Base-by-base conservation (phyloP, 2,888 invertebrate species). In the Agelastica alni region DNA sequence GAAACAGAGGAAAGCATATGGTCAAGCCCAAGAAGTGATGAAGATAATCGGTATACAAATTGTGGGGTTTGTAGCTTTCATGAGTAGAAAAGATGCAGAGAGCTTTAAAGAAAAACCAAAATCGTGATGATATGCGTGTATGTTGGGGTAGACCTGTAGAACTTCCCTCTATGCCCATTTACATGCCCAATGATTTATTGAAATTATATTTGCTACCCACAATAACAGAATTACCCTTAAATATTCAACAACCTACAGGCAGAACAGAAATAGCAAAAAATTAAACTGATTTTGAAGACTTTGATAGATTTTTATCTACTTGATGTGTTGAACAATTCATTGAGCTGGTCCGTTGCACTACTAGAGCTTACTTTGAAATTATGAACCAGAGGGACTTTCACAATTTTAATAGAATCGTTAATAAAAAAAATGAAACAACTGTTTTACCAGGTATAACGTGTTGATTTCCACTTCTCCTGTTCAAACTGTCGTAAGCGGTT, bases 81-180 rank as follows among this genome's bases (percentile, higher is more conserved):
- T 99, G 98, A 93, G 92, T 68, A 83, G 98, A n/a, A 91, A 88
- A 75, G 97, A 98, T 79, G 96, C 94, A 0, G 96, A 98, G 95
- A 28, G 96, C 96, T 0, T 79, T 96, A 12, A 83, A 86, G 20
- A 85, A 84, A 59, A 83, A 97, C 12, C 91, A 92, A 74, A 91
- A 93, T 51, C 90, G 93, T 68, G 92, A 93, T 71, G 86, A 97
- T 68, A 89, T 94, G 87, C 92, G 95, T 77, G 82, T 99, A 61
- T 95, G 96, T 6, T 99, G 98, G 96, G 98, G 97, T 30, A 93
- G 95, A 84, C 91, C 95, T 26, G 94, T 99, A 45, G 92, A 94
- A 51, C 91, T 97, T 67, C 94, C 97, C 48, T 85, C 91, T 4
- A 91, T 94, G 75, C 97, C 99, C 1, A 91, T 98, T 74, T 98